Evolutionary conservation across 2,797 vertebrate species (phyloP), one percentile per base, ranked within the genome.

Genomic region (Leptodactylus fallax): DNA sequence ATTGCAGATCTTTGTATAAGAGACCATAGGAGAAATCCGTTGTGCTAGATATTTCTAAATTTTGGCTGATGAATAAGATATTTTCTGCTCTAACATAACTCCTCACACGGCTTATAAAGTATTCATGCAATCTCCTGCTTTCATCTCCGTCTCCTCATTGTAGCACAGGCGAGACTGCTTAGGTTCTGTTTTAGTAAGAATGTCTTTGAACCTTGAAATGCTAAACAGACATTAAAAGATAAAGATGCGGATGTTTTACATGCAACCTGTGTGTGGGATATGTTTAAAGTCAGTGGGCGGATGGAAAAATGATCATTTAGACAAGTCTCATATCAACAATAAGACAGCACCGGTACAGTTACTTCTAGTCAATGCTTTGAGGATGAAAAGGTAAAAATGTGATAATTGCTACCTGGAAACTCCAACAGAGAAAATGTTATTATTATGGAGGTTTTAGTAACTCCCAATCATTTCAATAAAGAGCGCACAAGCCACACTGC

Each of bases 121-220:
- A 88, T 88, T 88, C 77, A 88, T 88, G 77, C 7, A 16, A 63
- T 69, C 56, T 72, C 69, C 17, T 55, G 56, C 82, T 88, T 88
- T 88, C 83, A 88, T 88, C 77, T 81, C 13, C 3, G 77, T 45
- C 77, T 85, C 80, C 65, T 72, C 83, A 14, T 81, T 85, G 85
- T 81, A 27, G 83, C 56, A 21, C 19, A 88, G 77, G 6, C 65
- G 60, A 27, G 74, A 65, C 78, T 80, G 87, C 82, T 83, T 85
- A 85, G 81, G 71, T 74, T 81, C 85, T 76, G 65, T 88, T 88
- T 72, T 65, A 76, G 53, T 71, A 56, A 80, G 76, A 88, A 84
- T 79, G 76, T 36, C 86, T 87, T 87, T 87, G 86, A 87, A 83
- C 80, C 79, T 60, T 87, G 86, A 87, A 87, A 87, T 87, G 80